Base-by-base conservation (phyloP, 1,140 invertebrate genomes). In the Trichogramma pretiosum region DNA sequence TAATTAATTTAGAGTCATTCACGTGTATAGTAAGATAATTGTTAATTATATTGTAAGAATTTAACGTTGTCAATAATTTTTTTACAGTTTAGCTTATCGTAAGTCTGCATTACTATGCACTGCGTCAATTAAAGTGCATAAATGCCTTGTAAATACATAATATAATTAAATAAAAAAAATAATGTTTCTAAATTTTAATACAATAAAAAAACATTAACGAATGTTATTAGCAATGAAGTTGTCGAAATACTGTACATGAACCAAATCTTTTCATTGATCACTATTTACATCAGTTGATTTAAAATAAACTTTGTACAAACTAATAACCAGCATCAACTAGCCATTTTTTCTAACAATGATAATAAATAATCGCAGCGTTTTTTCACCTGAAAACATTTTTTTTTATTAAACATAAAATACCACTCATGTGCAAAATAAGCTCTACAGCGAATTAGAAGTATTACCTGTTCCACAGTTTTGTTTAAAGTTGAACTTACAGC, bases 361-460 rank as follows among this genome's bases (percentile, higher is more conserved):
- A 70, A 58, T 14, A 72, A 58, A 11, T 53, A 55, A 53, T 68
- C 49, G 26, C 59, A 67, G 30, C 69, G 57, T 39, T 65, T 56
- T 52, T 62, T 61, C 0, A 72, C 68, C 58, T 67, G 18, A 23
- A 60, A 46, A 52, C 46, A 44, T 39, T 21, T 33, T 38, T 41
- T 5, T 39, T 40, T 34, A 34, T 33, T 3, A 41, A 30, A 22
- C 13, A 48, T 23, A 33, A 17, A 34, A 34, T 34, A 5, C 13
- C 17, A 11, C 5, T 34, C 33, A 11, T 39, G n/a, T n/a, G n/a
- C n/a, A n/a, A n/a, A n/a, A n/a, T n/a, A n/a, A n/a, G n/a, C n/a
- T n/a, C n/a, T n/a, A n/a, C n/a, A n/a, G n/a, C n/a, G n/a, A n/a
- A n/a, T n/a, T n/a, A n/a, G n/a, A n/a, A 23, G 1, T 42, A 22